Evolutionary conservation across 2,113 vertebrate genomes (phyloP), one percentile per base, ranked within the genome.

Genomic region (Platysternon megacephalum): DNA sequence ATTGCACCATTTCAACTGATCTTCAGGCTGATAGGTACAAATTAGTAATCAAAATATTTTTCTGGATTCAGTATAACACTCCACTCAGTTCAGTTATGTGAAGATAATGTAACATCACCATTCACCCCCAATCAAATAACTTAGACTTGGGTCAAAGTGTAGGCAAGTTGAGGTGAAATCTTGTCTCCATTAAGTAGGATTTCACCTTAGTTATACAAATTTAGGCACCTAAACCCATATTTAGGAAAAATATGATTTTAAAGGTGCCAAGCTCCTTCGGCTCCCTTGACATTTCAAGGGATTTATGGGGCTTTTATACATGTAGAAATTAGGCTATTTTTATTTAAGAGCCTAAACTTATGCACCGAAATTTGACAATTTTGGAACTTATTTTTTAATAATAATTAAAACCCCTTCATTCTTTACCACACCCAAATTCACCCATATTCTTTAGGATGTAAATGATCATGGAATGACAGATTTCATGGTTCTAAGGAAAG

Each of bases 1-100:
- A 28, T 0, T 1, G 39, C 21, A 29, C 85, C 0, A 0, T 84
- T 92, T 49, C 61, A 55, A 26, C 61, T 76, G 79, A 58, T 0
- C 1, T 9, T 48, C 88, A 52, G 4, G 9, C 28, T 56, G 55
- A 56, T 56, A 56, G 55, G 55, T 56, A 78, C 17, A 76, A 84
- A 35, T 0, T 82, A 16, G 1, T 90, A 84, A 56, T 28, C 10
- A 56, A 83, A 94, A 82, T 87, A 68, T 85, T 89, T 88, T 92
- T 32, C 42, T 82, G 76, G 22, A 61, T 88, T 90, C 46, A 68
- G 6, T 94, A 42, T 68, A 2, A 4, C n/a, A 76, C 55, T 56
- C 6, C 5, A 19, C 2, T 89, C 17, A n/a, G n/a, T n/a, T 85
- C n/a, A 68, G 22, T 13, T 76, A 39, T 1, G 55, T 56, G 55